phyloP scores from a whole-genome alignment of 2,888 invertebrate species.

The Teleiodes luculella region DNA sequence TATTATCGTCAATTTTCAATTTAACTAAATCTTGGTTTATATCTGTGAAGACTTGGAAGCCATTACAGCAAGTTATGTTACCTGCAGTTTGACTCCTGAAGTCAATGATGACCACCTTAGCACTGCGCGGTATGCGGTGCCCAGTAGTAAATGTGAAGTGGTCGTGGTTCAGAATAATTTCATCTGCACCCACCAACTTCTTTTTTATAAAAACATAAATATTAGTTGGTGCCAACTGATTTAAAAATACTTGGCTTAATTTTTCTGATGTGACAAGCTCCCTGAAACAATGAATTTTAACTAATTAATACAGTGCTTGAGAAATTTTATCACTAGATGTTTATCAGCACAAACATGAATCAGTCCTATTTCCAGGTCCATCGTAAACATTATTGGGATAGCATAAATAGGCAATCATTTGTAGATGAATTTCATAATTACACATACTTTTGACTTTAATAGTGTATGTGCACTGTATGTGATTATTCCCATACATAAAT shows the following conservation, averaged over 20 bases:
- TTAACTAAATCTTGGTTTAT: conserved; percentile 36
- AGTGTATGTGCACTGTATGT: too few relatives aligned
- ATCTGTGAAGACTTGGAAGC: conserved; percentile 65
- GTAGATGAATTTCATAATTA: too few relatives aligned
- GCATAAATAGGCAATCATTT: too few relatives aligned
- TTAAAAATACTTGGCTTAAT: conserved; percentile 59
- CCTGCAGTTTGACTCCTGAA: conserved; percentile 44
- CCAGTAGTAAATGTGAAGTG: conserved; percentile 57
- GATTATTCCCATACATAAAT: too few relatives aligned
- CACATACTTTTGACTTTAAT: too few relatives aligned
- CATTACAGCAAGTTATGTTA: conserved; percentile 57
- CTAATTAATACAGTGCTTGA: too few relatives aligned
- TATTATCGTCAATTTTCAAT: conserved; percentile 33
- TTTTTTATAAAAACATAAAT: conserved; percentile 72
- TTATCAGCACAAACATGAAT: too few relatives aligned
- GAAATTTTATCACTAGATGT: too few relatives aligned
- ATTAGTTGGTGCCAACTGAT: conserved; percentile 64
- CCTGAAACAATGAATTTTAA: conserved; percentile 40
- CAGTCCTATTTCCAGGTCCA: too few relatives aligned
- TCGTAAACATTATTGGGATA: too few relatives aligned
- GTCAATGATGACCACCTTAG: conserved; percentile 57
- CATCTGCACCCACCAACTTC: conserved; percentile 35
- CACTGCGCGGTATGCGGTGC: conserved; percentile 55
- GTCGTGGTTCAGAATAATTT: conserved; percentile 45
- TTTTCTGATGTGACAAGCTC: conserved; percentile 66